phyloP scores from a whole-genome alignment of 2,888 invertebrate species.

The Callyntrura sp. region DNA sequence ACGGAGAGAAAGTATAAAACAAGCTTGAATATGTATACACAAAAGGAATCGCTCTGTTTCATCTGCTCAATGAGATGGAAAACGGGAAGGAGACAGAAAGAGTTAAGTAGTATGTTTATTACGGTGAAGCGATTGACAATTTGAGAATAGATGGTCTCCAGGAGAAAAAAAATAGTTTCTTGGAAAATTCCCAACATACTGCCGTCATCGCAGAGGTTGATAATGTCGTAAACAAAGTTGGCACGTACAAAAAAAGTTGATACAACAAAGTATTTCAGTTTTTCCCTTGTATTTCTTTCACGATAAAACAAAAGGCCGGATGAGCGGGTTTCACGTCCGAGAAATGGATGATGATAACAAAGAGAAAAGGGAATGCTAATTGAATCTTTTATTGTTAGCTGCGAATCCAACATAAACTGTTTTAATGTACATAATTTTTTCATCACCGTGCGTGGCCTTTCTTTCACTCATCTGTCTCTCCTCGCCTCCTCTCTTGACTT shows the following conservation, averaged over 20 bases:
- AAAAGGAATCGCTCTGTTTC: neutral
- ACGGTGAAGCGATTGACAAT: slow-evolving; percentile 2
- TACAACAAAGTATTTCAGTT: neutral
- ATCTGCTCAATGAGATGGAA: neutral
- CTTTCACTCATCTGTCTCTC: neutral
- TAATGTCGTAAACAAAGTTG: neutral
- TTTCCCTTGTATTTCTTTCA: neutral
- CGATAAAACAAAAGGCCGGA: slow-evolving; percentile 32
- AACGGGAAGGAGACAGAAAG: neutral
- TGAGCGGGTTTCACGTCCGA: slow-evolving; percentile 7
- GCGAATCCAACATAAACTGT: neutral
- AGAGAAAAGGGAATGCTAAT: slow-evolving; percentile 38
- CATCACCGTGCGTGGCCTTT: neutral
- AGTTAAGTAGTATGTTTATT: slow-evolving; percentile 4
- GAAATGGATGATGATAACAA: neutral
- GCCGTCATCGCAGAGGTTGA: neutral
- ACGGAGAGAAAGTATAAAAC: neutral
- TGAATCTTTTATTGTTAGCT: slow-evolving; percentile 61
- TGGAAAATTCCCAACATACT: neutral
- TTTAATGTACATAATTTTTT: neutral
- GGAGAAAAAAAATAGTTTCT: neutral
- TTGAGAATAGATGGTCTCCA: slow-evolving; percentile 1
- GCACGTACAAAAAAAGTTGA: neutral
- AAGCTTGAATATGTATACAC: neutral
- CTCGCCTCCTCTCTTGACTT: neutral